Conservation (phyloP, 2,797 vertebrate genomes). For the Taenioides sp. region DNA sequence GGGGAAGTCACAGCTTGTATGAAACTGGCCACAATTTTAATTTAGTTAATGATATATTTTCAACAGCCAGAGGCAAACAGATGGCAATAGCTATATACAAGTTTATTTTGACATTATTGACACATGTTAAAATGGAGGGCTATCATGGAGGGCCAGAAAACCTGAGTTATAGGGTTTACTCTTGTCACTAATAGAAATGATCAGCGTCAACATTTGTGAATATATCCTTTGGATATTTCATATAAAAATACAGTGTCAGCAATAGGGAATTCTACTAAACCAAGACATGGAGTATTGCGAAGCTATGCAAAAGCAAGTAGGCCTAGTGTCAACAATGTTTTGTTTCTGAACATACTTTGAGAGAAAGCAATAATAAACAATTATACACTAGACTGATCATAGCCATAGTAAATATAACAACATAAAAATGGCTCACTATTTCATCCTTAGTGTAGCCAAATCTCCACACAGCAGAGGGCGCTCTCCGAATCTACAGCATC, state of each 20-base stretch:
- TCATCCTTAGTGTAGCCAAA: not conserved
- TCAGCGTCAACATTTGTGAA: too few relatives aligned
- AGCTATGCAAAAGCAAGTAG: not conserved
- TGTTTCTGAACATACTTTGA: not conserved
- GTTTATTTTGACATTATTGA: not conserved
- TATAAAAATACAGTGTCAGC: too few relatives aligned
- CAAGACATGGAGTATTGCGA: not conserved
- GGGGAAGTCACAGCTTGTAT: slow-evolving; percentile 40
- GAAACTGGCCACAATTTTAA: slow-evolving; percentile 33
- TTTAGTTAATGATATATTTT: slow-evolving; percentile 36
- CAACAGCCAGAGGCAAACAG: slow-evolving; percentile 11
- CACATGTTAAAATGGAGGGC: not conserved
- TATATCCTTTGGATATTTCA: too few relatives aligned
- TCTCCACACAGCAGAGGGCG: slow-evolving; percentile 56
- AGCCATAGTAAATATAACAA: not conserved
- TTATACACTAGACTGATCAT: not conserved
- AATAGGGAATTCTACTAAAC: too few relatives aligned
- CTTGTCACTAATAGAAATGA: too few relatives aligned
- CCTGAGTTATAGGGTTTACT: too few relatives aligned
- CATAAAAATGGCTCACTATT: not conserved
- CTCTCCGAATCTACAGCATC: not conserved
- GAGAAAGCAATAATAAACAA: not conserved
- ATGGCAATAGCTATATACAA: slow-evolving; percentile 18
- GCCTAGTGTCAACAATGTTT: not conserved
- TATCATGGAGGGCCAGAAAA: not conserved